Evolutionary conservation across 2,797 vertebrate species (phyloP).

Genomic region (Clarias pachynema): DNA sequence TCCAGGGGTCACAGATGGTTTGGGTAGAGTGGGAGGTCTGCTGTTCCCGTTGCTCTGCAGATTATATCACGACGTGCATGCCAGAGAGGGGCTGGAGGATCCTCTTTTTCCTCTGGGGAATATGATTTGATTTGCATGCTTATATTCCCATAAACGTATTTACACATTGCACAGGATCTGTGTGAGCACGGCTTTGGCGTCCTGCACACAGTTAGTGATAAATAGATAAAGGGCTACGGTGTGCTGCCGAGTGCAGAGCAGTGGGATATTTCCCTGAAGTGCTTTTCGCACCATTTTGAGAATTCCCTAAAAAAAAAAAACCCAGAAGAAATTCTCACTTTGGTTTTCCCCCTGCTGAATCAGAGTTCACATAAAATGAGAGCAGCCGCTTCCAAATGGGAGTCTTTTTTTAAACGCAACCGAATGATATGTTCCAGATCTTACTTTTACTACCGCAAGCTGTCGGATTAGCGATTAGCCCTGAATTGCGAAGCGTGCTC

Average conservation of each 20-base stretch:
- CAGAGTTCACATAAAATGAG: neutral
- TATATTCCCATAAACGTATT: constrained; percentile 40
- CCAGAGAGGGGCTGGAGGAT: constrained; percentile 52
- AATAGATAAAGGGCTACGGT: constrained; percentile 35
- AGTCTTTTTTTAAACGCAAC: neutral
- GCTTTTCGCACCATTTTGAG: constrained; percentile 21
- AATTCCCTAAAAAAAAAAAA: neutral
- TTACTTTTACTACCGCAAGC: constrained; percentile 17
- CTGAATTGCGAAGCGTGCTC: constrained; percentile 17
- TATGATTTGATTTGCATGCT: constrained; percentile 43
- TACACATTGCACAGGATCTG: neutral
- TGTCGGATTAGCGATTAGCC: constrained; percentile 42
- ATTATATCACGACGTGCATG: constrained; percentile 54
- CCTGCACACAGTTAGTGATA: constrained; percentile 7
- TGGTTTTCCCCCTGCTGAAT: neutral
- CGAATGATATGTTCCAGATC: neutral
- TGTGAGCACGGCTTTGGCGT: neutral
- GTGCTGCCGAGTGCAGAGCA: constrained; percentile 6
- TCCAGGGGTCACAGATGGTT: constrained; percentile 30
- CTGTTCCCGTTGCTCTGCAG: constrained; percentile 44
- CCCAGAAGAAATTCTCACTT: neutral
- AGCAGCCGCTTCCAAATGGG: neutral
- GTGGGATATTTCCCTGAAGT: constrained; percentile 22
- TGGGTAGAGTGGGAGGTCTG: constrained; percentile 22
- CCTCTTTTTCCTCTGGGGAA: constrained; percentile 48